phyloP scores from a whole-genome alignment of 2,113 vertebrate genomes.

The Aix galericulata region DNA sequence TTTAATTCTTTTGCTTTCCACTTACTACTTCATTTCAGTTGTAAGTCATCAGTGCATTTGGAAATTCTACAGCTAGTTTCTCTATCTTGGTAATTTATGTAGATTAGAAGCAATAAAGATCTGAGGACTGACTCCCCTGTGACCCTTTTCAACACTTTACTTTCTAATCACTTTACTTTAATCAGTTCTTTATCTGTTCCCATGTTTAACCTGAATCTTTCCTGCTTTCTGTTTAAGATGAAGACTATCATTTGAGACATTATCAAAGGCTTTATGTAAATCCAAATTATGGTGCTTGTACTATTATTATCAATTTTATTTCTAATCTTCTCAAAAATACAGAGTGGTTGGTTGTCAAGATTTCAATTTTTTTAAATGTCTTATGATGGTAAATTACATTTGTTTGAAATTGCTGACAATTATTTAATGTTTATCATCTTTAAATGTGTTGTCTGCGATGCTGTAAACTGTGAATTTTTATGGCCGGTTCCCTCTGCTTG shows the following conservation, averaged over 20 bases:
- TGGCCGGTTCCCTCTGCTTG: not conserved
- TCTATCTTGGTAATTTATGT: conserved; percentile 63
- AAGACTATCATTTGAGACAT: conserved; percentile 31
- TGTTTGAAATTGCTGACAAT: not conserved
- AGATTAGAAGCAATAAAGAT: conserved; percentile 67
- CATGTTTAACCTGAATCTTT: conserved; percentile 60
- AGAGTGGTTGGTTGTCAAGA: not conserved
- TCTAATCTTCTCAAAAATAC: conserved; percentile 20
- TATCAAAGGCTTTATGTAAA: conserved; percentile 57
- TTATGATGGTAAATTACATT: not conserved
- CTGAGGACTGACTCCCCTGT: conserved; percentile 57
- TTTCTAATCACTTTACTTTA: conserved; percentile 68
- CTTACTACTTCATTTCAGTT: conserved; percentile 44
- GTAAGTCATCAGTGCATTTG: conserved; percentile 52
- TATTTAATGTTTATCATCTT: not conserved
- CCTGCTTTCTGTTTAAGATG: conserved; percentile 52
- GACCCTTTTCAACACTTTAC: conserved; percentile 58
- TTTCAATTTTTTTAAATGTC: not conserved
- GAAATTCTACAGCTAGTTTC: conserved; percentile 48
- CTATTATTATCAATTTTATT: conserved; percentile 37
- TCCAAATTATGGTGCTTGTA: conserved; percentile 46
- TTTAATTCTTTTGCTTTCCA: conserved; percentile 46
- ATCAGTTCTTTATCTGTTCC: conserved; percentile 67
- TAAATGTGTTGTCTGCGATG: not conserved
- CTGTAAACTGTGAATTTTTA: not conserved